phyloP scores from a whole-genome alignment of 2,797 vertebrate species.

The Coilia nasus region DNA sequence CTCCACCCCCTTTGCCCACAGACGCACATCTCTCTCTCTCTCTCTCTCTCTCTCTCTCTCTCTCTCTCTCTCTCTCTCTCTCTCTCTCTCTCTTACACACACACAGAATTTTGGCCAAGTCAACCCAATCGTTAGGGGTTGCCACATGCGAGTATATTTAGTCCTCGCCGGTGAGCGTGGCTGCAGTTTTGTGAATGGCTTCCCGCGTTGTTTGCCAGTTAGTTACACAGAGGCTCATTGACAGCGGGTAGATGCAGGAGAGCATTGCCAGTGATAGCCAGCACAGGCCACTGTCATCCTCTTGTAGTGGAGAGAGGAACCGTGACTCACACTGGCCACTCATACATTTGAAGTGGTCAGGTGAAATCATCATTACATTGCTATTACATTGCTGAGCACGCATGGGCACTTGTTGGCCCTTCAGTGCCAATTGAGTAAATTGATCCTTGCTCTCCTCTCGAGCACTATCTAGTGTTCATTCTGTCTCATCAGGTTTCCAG shows the following conservation, averaged over 20 bases:
- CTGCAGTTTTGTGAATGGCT: conserved; percentile 57
- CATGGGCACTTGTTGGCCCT: neutral
- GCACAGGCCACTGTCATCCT: neutral
- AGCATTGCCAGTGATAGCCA: conserved; percentile 9
- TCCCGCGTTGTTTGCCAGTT: conserved; percentile 40
- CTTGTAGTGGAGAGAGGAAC: neutral
- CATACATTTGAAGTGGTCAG: neutral
- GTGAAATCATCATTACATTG: neutral
- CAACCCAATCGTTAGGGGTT: conserved; percentile 69
- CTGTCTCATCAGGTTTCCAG: neutral
- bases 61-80: conserved; percentile 7
- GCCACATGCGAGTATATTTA: conserved; percentile 67
- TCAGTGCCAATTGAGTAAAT: neutral
- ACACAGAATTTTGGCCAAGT: conserved; percentile 56
- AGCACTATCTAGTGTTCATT: neutral
- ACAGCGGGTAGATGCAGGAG: conserved; percentile 16
- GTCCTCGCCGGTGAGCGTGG: conserved; percentile 50
- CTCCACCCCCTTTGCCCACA: neutral
- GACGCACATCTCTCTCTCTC: conserved; percentile 21
- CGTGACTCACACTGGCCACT: neutral
- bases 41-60: conserved; percentile 31
- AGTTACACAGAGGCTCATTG: conserved; percentile 12
- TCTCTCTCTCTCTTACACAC: conserved; percentile 18
- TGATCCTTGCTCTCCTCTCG: neutral
- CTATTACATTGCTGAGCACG: neutral